A percentile compares a stretch with the other conserved stretches of the same genome.
Conservation (phyloP, 2,113 vertebrate species). For the Amphiprion percula region DNA sequence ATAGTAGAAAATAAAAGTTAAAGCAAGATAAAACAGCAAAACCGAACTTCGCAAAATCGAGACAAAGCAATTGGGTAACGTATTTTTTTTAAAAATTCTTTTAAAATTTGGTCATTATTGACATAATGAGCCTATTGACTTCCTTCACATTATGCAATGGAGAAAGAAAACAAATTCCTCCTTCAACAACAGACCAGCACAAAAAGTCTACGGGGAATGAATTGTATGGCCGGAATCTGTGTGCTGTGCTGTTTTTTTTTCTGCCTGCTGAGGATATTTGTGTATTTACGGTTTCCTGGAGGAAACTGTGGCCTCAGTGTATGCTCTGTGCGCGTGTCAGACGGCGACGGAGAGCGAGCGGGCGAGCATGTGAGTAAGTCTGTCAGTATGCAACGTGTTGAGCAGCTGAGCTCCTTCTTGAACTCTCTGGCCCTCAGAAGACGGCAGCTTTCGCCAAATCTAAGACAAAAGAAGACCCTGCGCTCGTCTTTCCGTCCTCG, state of each 20-base stretch:
- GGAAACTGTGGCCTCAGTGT: constrained; percentile 84
- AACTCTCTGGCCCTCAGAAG: constrained; percentile 20
- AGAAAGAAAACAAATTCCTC: constrained; percentile 62
- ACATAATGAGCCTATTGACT: constrained; percentile 29
- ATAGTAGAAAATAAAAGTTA: background rate
- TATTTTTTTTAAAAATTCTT: background rate
- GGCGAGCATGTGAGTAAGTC: constrained; percentile 57
- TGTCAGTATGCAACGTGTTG: constrained; percentile 66
- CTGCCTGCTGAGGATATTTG: constrained; percentile 75
- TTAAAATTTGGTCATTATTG: background rate
- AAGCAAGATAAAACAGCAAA: background rate
- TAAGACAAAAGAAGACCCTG: background rate
- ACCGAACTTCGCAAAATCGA: background rate
- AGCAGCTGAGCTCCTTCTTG: constrained; percentile 60
- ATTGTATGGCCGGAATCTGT: constrained; percentile 71
- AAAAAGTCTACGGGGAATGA: constrained; percentile 27
- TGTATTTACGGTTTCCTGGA: constrained; percentile 87
- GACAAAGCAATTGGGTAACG: background rate
- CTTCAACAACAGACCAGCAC: constrained; percentile 45
- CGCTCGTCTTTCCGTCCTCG: background rate
- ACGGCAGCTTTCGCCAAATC: constrained; percentile 1
- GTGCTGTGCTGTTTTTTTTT: constrained; percentile 45
- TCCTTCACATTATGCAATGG: constrained; percentile 52
- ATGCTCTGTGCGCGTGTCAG: constrained; percentile 54
- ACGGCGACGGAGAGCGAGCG: background rate